A percentile compares a stretch with the other conserved stretches of the same genome.
Conservation (phyloP, 1,140 invertebrate genomes). For the Lepidurus couesii region DNA sequence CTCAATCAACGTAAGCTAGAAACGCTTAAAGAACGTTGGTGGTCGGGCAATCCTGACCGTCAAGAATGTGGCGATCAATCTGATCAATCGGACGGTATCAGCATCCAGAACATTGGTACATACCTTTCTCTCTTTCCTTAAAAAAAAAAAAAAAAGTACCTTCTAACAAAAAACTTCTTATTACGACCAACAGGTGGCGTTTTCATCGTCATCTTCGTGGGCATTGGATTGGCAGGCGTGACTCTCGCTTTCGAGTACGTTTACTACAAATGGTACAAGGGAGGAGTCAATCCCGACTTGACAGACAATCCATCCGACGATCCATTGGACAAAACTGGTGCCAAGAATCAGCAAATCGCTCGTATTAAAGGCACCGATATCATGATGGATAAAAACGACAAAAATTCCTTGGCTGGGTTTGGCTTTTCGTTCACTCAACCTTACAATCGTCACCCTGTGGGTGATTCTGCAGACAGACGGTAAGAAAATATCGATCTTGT, state of each 20-base stretch:
- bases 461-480: background rate
- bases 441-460: background rate
- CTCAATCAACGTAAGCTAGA: slow-evolving; percentile 87
- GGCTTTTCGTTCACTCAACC: background rate
- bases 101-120: slow-evolving; percentile 85
- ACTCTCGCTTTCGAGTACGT: slow-evolving; percentile 84
- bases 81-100: slow-evolving; percentile 91
- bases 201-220: slow-evolving; percentile 92
- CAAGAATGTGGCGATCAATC: slow-evolving; percentile 77
- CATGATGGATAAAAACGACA: background rate
- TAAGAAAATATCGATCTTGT: background rate
- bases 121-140: background rate
- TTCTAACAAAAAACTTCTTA: background rate
- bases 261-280: slow-evolving; percentile 32
- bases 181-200: slow-evolving; percentile 63
- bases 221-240: slow-evolving; percentile 82
- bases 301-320: background rate
- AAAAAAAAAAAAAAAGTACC: slow-evolving; percentile 6
- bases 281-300: slow-evolving; percentile 4
- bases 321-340: background rate
- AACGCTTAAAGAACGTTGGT: slow-evolving; percentile 91
- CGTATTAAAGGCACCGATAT: background rate
- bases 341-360: background rate
- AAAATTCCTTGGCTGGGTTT: background rate
- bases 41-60: slow-evolving; percentile 75